A percentile compares a stretch with the other conserved stretches of the same genome.
These are phyloP conservation scores for Lagodon rhomboides DNA, from an alignment of 2,797 vertebrate species.

Conservation along the genomic window DNA sequence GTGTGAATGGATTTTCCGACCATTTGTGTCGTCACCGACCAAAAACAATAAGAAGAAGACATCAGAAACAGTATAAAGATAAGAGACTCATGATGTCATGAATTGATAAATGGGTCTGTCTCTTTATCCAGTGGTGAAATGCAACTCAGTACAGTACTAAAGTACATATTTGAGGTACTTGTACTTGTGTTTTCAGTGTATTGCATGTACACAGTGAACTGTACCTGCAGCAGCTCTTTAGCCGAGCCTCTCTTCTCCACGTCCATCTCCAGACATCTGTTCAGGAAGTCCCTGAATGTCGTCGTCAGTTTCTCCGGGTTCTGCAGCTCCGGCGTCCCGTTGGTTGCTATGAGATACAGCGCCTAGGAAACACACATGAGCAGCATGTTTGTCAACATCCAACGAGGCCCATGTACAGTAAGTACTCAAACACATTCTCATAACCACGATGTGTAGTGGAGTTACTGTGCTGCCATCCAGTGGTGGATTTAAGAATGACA, in stretches of 20 bases:
- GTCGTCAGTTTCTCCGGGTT: constrained; percentile 94
- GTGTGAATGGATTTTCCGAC: neutral
- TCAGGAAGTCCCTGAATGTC: constrained; percentile 95
- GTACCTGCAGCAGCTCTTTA: constrained; percentile 94
- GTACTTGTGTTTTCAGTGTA: neutral
- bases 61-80: neutral
- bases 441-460: neutral
- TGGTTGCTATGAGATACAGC: constrained; percentile 97
- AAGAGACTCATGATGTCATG: neutral
- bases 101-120: too few relatives aligned
- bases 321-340: constrained; percentile 96
- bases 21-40: neutral
- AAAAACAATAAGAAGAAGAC: neutral
- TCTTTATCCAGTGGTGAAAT: too few relatives aligned
- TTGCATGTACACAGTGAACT: neutral
- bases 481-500: constrained; percentile 15
- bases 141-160: too few relatives aligned
- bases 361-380: constrained; percentile 83
- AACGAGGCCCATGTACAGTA: neutral
- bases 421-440: fast-evolving
- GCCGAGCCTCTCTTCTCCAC: constrained; percentile 97
- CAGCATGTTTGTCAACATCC: neutral
- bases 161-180: too few relatives aligned
- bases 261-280: constrained; percentile 96
- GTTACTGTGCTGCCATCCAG: constrained; percentile 23